Evolutionary conservation across 2,888 invertebrate species (phyloP), one percentile per base, ranked within the genome.

Genomic region (Drosophila hamatofila): DNA sequence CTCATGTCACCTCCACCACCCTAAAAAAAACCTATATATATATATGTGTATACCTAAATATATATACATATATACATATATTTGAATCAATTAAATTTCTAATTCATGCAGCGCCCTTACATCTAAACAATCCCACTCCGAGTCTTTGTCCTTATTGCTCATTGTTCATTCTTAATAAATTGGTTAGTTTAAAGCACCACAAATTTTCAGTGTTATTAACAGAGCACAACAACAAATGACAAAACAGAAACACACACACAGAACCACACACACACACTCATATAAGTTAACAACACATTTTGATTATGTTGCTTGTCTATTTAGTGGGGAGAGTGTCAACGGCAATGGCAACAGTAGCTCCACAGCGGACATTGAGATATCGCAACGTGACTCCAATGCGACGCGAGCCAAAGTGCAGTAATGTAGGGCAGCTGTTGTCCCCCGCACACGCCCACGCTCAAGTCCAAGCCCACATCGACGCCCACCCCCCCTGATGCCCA

Each of bases 331-430:
- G 55, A 77, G 66, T 78, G 70, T 68, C 72, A 78, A 78, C 49
- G 86, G 73, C 48, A 78, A 60, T 66, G 64, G 69, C 73, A 78
- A 81, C 58, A 86, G 75, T 49, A 75, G 72, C 77, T 79, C 74
- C 73, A 81, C 90, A 51, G 82, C 89, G 81, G 90, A 90, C 78
- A 89, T 92, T 83, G 92, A 92, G 78, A 86, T 91, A 79, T 72
- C 87, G 67, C 74, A 88, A 77, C 79, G 81, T 57, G 78, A 79
- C 64, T 58, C 72, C 54, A 70, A 62, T 33, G 69, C 52, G 41
- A 57, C 67, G 44, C 75, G 71, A 62, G 33, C 72, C 60, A 87
- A 87, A 78, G 64, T 67, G 68, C 77, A 83, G 49, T 84, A 73
- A 64, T 55, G 56, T 73, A 63, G 56, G 70, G 25, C 54, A 60